Conservation (phyloP, 1,140 invertebrate genomes). For the Diploscapter pachys region DNA sequence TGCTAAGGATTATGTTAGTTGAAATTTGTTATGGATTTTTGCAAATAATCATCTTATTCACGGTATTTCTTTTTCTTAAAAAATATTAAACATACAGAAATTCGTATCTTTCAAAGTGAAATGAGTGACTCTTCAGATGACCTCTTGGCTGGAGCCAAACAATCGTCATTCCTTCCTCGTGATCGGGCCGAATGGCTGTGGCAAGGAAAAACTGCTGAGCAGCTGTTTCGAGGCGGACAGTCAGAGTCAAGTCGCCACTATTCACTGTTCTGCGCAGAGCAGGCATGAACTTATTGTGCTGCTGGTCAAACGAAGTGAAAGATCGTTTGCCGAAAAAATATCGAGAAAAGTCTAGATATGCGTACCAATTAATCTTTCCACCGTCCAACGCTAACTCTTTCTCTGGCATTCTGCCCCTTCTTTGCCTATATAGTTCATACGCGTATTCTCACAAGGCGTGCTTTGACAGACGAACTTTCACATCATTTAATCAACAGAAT, state of each 20-base stretch:
- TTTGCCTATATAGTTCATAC: slow-evolving; percentile 64
- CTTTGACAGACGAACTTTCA: too few species aligned
- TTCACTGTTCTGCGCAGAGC: slow-evolving; percentile 77
- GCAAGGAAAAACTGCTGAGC: slow-evolving; percentile 66
- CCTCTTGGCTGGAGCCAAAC: slow-evolving; percentile 53
- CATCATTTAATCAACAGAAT: too few species aligned
- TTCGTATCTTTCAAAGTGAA: neutral
- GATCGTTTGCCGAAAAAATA: too few species aligned
- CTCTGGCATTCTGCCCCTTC: slow-evolving; percentile 71
- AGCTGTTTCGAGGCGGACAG: slow-evolving; percentile 67
- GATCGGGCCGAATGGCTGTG: slow-evolving; percentile 69
- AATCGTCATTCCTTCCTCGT: slow-evolving; percentile 67
- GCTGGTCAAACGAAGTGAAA: too few species aligned
- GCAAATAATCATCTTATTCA: neutral
- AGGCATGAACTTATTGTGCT: slow-evolving; percentile 30
- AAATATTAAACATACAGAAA: neutral
- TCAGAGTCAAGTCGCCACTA: slow-evolving; percentile 68
- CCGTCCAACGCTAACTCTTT: slow-evolving; percentile 66
- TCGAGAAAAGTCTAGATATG: neutral
- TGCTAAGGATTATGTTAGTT: slow-evolving; percentile 62
- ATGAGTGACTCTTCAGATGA: slow-evolving; percentile 25
- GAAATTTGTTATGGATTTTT: slow-evolving; percentile 4
- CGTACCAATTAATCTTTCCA: neutral
- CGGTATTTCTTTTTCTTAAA: neutral
- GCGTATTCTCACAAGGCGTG: too few species aligned